Conservation (phyloP, 2,888 invertebrate species). For the Drosophila sordidapex region DNA sequence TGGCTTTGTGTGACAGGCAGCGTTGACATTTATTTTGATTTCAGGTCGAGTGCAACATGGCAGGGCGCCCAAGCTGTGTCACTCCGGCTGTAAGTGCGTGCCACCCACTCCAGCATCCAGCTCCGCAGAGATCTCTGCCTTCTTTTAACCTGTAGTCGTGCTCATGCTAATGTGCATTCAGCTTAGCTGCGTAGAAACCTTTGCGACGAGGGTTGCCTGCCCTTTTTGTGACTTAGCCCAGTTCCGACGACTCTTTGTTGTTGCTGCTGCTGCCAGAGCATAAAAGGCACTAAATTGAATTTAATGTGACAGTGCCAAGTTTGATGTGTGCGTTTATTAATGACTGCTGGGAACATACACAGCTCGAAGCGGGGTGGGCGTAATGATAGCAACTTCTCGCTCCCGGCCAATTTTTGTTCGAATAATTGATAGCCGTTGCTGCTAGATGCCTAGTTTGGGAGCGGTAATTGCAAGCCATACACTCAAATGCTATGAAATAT, state of each 20-base stretch:
- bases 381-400: slow-evolving; percentile 58
- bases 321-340: slow-evolving; percentile 76
- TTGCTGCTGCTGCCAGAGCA: slow-evolving; percentile 42
- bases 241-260: slow-evolving; percentile 22
- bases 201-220: slow-evolving; percentile 56
- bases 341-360: slow-evolving; percentile 53
- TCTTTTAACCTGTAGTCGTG: slow-evolving; percentile 45
- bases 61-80: slow-evolving; percentile 18
- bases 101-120: slow-evolving; percentile 17
- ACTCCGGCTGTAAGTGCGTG: slow-evolving; percentile 46
- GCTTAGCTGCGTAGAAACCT: slow-evolving; percentile 63
- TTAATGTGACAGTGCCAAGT: slow-evolving; percentile 74
- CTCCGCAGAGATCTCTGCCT: slow-evolving; percentile 18
- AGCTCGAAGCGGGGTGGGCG: neutral
- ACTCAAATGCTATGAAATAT: slow-evolving; percentile 75
- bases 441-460: neutral
- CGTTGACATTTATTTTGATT: slow-evolving; percentile 80
- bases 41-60: slow-evolving; percentile 71
- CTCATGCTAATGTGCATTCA: slow-evolving; percentile 75
- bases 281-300: slow-evolving; percentile 76
- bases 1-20: slow-evolving; percentile 69
- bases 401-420: slow-evolving; percentile 6
- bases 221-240: slow-evolving; percentile 46
- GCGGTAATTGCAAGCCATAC: slow-evolving; percentile 48
- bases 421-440: slow-evolving; percentile 55